Conservation (phyloP, 2,113 vertebrate species). For the Isichthys henryi region DNA sequence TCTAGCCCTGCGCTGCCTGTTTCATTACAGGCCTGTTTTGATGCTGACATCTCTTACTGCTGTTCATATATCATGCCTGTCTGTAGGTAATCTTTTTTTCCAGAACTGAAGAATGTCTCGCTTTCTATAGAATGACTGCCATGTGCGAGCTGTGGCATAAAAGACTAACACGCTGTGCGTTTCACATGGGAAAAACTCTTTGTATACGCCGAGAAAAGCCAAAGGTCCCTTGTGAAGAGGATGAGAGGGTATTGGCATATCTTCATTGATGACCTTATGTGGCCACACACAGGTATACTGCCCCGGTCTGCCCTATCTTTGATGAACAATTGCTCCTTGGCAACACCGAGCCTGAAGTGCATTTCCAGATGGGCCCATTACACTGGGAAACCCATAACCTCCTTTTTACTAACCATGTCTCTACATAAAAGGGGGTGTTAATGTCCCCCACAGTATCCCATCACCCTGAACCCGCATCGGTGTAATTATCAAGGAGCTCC, state of each 20-base stretch:
- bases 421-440: background rate
- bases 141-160: background rate
- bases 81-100: background rate
- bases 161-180: background rate
- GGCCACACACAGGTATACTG: background rate
- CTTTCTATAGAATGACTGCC: background rate
- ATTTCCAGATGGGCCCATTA: background rate
- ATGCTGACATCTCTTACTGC: background rate
- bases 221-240: background rate
- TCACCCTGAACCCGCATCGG: background rate
- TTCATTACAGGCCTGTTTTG: background rate
- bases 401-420: background rate
- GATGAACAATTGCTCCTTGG: background rate
- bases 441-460: background rate
- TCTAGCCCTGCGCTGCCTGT: background rate
- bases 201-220: background rate
- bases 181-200: background rate
- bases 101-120: background rate
- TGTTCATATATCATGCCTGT: background rate
- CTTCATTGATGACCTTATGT: background rate
- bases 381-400: background rate
- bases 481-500: background rate
- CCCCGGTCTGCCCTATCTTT: background rate
- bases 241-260: background rate
- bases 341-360: background rate